Conservation (phyloP, 1,140 invertebrate genomes). For the Papilio polytes region DNA sequence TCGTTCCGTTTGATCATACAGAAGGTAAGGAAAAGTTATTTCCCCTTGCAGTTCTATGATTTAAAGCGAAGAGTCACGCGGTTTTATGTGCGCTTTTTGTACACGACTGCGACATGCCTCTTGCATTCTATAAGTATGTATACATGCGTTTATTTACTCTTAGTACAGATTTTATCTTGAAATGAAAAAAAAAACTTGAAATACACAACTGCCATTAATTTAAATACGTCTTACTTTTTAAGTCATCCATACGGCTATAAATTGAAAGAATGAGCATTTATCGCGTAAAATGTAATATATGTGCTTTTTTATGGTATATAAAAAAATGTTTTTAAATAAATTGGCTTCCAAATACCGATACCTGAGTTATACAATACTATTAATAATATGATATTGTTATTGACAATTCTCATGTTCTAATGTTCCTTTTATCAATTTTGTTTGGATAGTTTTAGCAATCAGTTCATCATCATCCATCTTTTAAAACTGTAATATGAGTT, state of each 20-base stretch:
- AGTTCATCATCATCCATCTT: too few species aligned
- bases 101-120: background rate
- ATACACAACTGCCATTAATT: background rate
- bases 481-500: too few species aligned
- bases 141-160: background rate
- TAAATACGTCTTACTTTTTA: background rate
- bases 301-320: too few species aligned
- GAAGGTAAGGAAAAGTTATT: slow-evolving; percentile 37
- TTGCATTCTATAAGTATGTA: background rate
- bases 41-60: slow-evolving; percentile 29
- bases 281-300: too few species aligned
- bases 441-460: too few species aligned
- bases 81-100: slow-evolving; percentile 12
- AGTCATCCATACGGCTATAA: background rate
- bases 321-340: too few species aligned
- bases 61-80: background rate
- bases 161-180: background rate
- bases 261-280: background rate
- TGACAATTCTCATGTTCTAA: too few species aligned
- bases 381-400: too few species aligned
- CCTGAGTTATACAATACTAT: too few species aligned
- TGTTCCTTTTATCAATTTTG: too few species aligned
- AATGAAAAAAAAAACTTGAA: too few species aligned
- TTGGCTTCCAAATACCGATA: background rate
- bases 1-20: slow-evolving; percentile 36